Conservation (phyloP, 2,797 vertebrate genomes). For the Coranthus polyacanthus region DNA sequence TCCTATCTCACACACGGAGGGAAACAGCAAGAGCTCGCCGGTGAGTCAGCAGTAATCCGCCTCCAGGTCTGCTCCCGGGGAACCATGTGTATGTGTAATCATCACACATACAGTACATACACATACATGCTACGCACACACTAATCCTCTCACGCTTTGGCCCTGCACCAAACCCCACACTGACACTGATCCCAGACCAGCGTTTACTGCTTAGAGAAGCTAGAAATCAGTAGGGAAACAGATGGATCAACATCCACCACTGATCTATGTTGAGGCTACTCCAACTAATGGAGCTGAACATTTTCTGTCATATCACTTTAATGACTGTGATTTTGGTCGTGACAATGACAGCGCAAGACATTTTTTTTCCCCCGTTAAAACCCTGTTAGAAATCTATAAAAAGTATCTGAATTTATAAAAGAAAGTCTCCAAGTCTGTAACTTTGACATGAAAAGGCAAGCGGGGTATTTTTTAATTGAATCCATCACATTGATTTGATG, state of each 20-base stretch:
- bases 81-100: conserved; percentile 51
- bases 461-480: conserved; percentile 70
- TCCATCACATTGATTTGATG: conserved; percentile 77
- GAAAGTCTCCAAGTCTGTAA: conserved; percentile 39
- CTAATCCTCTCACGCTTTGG: conserved; percentile 62
- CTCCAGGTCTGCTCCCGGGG: conserved; percentile 36
- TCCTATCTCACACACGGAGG: conserved; percentile 11
- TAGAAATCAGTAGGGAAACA: conserved; percentile 48
- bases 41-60: conserved; percentile 72
- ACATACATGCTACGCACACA: conserved; percentile 20
- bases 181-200: conserved; percentile 67
- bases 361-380: conserved; percentile 21
- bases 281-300: conserved; percentile 7
- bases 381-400: conserved; percentile 22
- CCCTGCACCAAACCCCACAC: conserved; percentile 38
- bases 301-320: conserved; percentile 42
- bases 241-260: conserved; percentile 49
- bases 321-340: conserved; percentile 6
- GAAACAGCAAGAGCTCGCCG: conserved; percentile 27
- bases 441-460: conserved; percentile 66
- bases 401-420: conserved; percentile 42
- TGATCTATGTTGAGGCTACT: conserved; percentile 45
- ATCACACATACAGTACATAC: conserved; percentile 21
- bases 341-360: conserved; percentile 22
- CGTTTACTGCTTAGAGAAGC: conserved; percentile 44